Conservation (phyloP, 2,113 vertebrate genomes). For the Lampris incognitus region DNA sequence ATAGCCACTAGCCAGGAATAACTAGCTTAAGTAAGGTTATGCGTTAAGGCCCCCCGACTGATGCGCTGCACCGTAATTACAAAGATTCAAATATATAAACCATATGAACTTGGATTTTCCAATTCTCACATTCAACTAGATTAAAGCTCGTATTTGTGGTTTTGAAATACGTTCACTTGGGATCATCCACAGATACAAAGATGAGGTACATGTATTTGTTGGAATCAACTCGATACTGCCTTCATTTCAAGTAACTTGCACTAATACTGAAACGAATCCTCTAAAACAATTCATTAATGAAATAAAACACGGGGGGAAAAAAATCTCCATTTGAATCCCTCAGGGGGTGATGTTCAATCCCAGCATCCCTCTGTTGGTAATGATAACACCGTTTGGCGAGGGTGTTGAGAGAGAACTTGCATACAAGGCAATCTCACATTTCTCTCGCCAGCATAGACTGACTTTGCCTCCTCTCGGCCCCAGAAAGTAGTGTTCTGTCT, state of each 20-base stretch:
- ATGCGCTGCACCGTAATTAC: constrained; percentile 19
- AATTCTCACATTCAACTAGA: not conserved
- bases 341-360: constrained; percentile 25
- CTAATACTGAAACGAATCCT: too few relatives aligned
- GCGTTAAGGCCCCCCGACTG: constrained; percentile 6
- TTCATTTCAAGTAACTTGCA: too few relatives aligned
- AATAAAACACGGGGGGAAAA: too few relatives aligned
- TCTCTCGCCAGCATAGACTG: constrained; percentile 47
- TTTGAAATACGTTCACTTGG: not conserved
- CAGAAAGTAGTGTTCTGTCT: constrained; percentile 28
- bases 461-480: constrained; percentile 44
- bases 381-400: constrained; percentile 47
- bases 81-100: constrained; percentile 12
- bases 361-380: constrained; percentile 35
- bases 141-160: not conserved
- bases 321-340: not conserved
- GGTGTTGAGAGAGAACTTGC: constrained; percentile 47
- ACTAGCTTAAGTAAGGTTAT: constrained; percentile 28
- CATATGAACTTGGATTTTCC: not conserved
- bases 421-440: constrained; percentile 40
- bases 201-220: too few relatives aligned
- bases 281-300: too few relatives aligned
- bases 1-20: constrained; percentile 60
- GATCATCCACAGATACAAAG: too few relatives aligned
- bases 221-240: too few relatives aligned